A percentile compares a stretch with the other conserved stretches of the same genome.
These are phyloP conservation scores for Antheraea mylitta DNA, from an alignment of 1,140 invertebrate species.

Conservation along the genomic window DNA sequence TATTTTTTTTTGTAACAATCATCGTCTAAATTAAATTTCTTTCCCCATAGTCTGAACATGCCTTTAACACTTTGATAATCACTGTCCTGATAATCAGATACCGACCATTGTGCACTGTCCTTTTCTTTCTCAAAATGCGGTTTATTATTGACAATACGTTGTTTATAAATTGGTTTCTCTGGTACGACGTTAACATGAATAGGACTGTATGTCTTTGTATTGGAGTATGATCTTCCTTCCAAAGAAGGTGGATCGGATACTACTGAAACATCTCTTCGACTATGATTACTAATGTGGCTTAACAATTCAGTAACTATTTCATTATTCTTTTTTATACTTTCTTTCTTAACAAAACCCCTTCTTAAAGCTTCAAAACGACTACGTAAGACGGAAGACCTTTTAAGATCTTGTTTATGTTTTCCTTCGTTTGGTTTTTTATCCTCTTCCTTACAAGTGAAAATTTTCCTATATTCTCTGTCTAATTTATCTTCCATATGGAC, in stretches of 20 bases:
- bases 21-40: constrained; percentile 55
- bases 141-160: constrained; percentile 18
- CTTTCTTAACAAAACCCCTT: constrained; percentile 42
- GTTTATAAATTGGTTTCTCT: constrained; percentile 17
- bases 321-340: constrained; percentile 35
- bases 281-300: constrained; percentile 27
- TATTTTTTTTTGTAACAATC: constrained; percentile 31
- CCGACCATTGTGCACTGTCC: constrained; percentile 18
- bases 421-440: constrained; percentile 31
- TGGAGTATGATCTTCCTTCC: constrained; percentile 42
- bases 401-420: constrained; percentile 33
- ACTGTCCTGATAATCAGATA: constrained; percentile 31
- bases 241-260: constrained; percentile 55
- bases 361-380: constrained; percentile 52
- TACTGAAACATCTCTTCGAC: constrained; percentile 53
- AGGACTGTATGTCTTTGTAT: constrained; percentile 41
- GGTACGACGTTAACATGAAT: constrained; percentile 13
- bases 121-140: constrained; percentile 20
- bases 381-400: constrained; percentile 45
- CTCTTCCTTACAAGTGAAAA: constrained; percentile 39
- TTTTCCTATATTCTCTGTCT: constrained; percentile 53
- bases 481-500: constrained; percentile 55
- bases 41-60: constrained; percentile 61
- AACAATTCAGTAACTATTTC: constrained; percentile 26
- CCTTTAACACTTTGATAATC: constrained; percentile 48